Evolutionary conservation across 2,797 vertebrate genomes (phyloP).

Genomic region (Falco berigora): DNA sequence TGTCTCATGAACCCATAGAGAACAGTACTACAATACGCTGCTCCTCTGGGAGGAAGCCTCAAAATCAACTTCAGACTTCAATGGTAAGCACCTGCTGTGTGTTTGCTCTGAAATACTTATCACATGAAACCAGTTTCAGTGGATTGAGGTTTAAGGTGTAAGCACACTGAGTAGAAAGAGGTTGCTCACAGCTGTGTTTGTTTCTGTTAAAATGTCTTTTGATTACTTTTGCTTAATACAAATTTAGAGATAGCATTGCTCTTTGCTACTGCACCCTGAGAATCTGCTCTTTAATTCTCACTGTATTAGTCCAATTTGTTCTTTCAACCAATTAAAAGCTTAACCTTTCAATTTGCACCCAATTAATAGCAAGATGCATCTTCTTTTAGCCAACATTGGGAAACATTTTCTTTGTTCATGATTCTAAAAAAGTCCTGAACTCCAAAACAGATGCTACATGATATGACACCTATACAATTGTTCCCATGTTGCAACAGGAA

Average conservation of each 20-base stretch:
- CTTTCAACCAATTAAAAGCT: neutral
- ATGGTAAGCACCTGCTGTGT: neutral
- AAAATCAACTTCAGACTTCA: constrained; percentile 9
- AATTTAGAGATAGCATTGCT: neutral
- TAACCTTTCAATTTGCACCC: constrained; percentile 32
- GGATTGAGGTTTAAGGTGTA: constrained; percentile 6
- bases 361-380: constrained; percentile 2
- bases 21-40: neutral
- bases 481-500: constrained; percentile 10
- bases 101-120: neutral
- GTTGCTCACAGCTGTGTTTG: constrained; percentile 3
- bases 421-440: neutral
- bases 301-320: constrained; percentile 14
- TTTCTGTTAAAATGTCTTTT: constrained; percentile 21
- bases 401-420: neutral
- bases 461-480: constrained; percentile 15
- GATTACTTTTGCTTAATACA: constrained; percentile 30
- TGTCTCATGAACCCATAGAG: neutral
- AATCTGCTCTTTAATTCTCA: constrained; percentile 11
- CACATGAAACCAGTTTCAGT: constrained; percentile 5
- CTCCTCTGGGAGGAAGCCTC: neutral
- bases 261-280: neutral
- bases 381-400: neutral
- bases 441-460: neutral
- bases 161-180: constrained; percentile 1